Base-by-base conservation (phyloP, 2,797 vertebrate species). In the Dryobates pubescens region DNA sequence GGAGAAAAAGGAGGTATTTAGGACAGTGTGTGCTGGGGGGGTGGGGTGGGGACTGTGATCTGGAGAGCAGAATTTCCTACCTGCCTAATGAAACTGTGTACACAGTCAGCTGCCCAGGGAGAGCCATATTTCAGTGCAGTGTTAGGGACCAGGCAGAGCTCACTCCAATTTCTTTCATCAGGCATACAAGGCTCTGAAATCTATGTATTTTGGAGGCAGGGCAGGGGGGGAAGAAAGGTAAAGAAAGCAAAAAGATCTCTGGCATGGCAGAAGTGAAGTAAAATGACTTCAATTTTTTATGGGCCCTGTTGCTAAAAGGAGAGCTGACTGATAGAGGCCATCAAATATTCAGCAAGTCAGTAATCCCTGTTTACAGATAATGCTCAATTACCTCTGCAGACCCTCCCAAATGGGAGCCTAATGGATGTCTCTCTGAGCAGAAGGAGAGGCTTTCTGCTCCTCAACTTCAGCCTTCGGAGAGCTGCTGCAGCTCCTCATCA, bases 311-410 rank as follows among this genome's bases (percentile, higher is more conserved):
- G 89, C 96, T 97, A 97, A 97, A 97, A 97, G 97, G 97, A 96
- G 15, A 91, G 95, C 86, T 92, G 85, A 93, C 95, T 95, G 93
- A 94, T 88, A 57, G 73, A 83, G 77, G 76, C 88, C 82, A 97
- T 97, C 75, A 97, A 98, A 97, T 96, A 97, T 97, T 97, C 86
- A 97, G 75, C n/a, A 36, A 84, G 69, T 77, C 91, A 77, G 89
- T 92, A 96, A 94, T 85, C 80, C 57, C 7, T 82, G 27, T 90
- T 93, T 96, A 90, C 51, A 68, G 74, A 56, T n/a, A 57, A 93
- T 56, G 89, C 68, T 91, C 92, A 94, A 96, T 87, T 92, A 86
- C 17, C 17, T 91, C 72, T 32, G 11, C 27, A 88, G 67, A 70
- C 53, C 53, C 54, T 82, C 30, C 64, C 70, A 3, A 83, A 89